Evolutionary conservation across 2,113 vertebrate species (phyloP), one percentile per base, ranked within the genome.

Genomic region (Lampris incognitus): DNA sequence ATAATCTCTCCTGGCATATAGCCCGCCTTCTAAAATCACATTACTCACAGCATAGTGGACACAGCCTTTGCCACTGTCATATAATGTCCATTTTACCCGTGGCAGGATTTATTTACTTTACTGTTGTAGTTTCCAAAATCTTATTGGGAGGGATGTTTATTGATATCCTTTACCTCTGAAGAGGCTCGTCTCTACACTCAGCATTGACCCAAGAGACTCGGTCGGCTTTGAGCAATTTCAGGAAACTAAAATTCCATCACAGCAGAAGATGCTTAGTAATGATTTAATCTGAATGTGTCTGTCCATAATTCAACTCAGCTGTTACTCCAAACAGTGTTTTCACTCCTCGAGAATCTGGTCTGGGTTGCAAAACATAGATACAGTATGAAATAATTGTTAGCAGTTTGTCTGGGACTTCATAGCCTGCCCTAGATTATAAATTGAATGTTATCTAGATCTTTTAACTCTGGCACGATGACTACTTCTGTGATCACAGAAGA

Each of bases 401-500:
- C 64, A 36, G 41, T 1, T 4, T 75, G 66, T 69, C 59, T 73
- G 42, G 57, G 66, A 75, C 64, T 79, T 79, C 71, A 56, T 44
- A 59, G 42, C 64, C 6, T 87, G 84, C 84, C 78, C 85, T 76
- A 87, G 67, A 84, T 84, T 78, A 76, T 67, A 65, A 79, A 83
- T 66, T 46, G 70, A 87, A 81, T 85, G 81, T 70, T 3, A 46
- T 81, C 58, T 36, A 13, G 58, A 61, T 9, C 24, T 63, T 78
- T 85, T 78, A 75, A 68, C 75, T 64, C 1, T 0, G 37, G 52
- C 52, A 69, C 51, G 52, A 66, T 65, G 38, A 66, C 48, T 83
- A 8, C 39, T 69, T 48, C 6, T 1, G 66, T 13, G 65, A 60
- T 3, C 58, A 58, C n/a, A 39, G 3, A 37, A 4, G 1, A 7